Conservation (phyloP, 1,140 invertebrate genomes). For the Drosophila orosa region DNA sequence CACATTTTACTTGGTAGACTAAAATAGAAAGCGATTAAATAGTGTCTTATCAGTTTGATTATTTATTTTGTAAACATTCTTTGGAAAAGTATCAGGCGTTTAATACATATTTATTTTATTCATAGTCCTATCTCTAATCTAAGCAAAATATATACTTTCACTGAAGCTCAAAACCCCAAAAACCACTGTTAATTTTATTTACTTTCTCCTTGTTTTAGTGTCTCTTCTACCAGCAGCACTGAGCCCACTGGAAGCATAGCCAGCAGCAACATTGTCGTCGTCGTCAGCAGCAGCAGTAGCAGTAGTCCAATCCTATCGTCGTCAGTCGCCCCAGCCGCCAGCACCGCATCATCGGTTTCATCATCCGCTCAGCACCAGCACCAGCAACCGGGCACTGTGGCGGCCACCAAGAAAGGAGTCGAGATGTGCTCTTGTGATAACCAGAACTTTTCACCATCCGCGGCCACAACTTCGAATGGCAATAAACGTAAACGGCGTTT, state of each 20-base stretch:
- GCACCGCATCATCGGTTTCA: slow-evolving; percentile 4
- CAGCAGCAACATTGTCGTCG: slow-evolving; percentile 33
- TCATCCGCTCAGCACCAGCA: slow-evolving; percentile 7
- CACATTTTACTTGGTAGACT: neutral
- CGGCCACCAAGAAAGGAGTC: slow-evolving; percentile 7
- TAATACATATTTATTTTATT: neutral
- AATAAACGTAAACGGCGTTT: slow-evolving; percentile 69
- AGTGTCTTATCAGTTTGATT: neutral
- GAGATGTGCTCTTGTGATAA: slow-evolving; percentile 59
- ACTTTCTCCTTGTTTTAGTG: slow-evolving; percentile 40
- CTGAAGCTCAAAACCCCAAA: no score
- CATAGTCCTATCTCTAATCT: neutral
- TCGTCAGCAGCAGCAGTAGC: slow-evolving; percentile 36
- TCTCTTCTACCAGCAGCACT: slow-evolving; percentile 58
- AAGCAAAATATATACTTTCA: neutral
- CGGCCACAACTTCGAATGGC: slow-evolving; percentile 34
- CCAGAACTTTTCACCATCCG: slow-evolving; percentile 41
- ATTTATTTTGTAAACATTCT: neutral
- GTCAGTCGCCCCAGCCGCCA: slow-evolving; percentile 21
- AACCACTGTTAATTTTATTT: slow-evolving; percentile 24
- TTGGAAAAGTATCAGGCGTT: neutral
- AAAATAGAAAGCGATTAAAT: neutral
- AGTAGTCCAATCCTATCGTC: slow-evolving; percentile 18
- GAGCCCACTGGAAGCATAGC: slow-evolving; percentile 44
- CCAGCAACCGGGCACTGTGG: slow-evolving; percentile 9